These are phyloP conservation scores for Glyptemys insculpta DNA, from an alignment of 2,797 vertebrate species.

Conservation along the genomic window DNA sequence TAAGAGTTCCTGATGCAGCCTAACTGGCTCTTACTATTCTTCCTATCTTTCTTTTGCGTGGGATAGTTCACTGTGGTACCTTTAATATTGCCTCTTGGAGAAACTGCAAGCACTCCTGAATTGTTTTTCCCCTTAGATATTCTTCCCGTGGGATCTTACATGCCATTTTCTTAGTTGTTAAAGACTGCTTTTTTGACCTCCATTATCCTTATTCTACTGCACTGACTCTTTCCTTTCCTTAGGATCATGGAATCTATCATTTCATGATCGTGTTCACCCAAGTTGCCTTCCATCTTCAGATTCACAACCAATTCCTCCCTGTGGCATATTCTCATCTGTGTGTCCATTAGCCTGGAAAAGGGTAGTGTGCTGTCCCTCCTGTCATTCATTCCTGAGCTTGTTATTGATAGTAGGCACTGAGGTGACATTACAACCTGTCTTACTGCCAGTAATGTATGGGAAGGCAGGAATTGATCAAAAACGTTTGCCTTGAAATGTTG, in stretches of 20 bases:
- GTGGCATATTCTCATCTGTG: neutral
- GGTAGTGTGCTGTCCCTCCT: neutral
- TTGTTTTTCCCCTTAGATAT: neutral
- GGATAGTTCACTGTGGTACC: neutral
- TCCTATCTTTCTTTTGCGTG: neutral
- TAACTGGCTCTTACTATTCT: neutral
- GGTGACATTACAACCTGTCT: neutral
- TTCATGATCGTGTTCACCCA: neutral
- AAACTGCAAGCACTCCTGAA: neutral
- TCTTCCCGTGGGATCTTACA: neutral
- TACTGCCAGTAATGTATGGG: neutral
- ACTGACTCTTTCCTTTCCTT: neutral
- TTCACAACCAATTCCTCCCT: neutral
- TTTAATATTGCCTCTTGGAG: neutral
- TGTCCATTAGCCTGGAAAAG: neutral
- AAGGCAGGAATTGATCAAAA: neutral
- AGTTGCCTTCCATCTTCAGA: neutral
- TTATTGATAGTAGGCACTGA: neutral
- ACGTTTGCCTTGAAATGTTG: neutral
- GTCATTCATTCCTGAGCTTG: conserved; percentile 7
- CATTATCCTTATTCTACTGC: neutral
- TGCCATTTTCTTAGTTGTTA: neutral
- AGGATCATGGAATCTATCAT: neutral
- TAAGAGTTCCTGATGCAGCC: neutral
- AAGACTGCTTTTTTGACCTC: neutral